Evolutionary conservation across 2,888 invertebrate genomes (phyloP).

Genomic region (Chesias legatella): DNA sequence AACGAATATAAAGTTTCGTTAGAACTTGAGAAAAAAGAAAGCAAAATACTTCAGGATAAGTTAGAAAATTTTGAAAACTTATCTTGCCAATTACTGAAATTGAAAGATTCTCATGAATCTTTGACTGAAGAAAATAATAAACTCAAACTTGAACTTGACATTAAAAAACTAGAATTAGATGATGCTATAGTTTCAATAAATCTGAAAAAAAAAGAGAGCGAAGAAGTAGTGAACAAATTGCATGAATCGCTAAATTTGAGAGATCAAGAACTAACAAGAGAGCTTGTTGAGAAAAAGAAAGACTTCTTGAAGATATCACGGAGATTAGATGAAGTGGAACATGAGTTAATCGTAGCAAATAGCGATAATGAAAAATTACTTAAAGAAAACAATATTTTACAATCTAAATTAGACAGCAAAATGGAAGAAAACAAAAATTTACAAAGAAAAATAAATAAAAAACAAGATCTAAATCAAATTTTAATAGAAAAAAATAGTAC

Average conservation of each 20-base stretch:
- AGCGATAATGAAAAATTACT: constrained; percentile 33
- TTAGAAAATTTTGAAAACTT: constrained; percentile 40
- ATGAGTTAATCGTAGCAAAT: constrained; percentile 36
- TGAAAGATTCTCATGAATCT: constrained; percentile 41
- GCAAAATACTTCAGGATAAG: constrained; percentile 43
- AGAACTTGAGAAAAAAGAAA: constrained; percentile 49
- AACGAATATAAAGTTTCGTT: constrained; percentile 38
- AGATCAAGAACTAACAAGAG: constrained; percentile 39
- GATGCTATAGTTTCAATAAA: constrained; percentile 37
- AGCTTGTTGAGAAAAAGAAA: constrained; percentile 37
- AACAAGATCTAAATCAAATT: constrained; percentile 34
- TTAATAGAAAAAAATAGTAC: constrained; percentile 40
- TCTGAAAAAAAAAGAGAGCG: constrained; percentile 45
- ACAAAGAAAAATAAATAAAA: constrained; percentile 47
- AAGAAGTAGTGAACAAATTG: constrained; percentile 38
- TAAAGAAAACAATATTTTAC: constrained; percentile 39
- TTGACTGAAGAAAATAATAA: constrained; percentile 40
- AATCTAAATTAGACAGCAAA: constrained; percentile 41
- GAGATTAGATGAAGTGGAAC: constrained; percentile 32
- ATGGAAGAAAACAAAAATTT: constrained; percentile 43
- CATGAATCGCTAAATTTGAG: constrained; percentile 39
- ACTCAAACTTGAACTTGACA: constrained; percentile 43
- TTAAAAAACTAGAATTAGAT: constrained; percentile 40
- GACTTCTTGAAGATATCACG: constrained; percentile 28
- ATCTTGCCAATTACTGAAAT: constrained; percentile 34